Conservation (phyloP, 2,888 invertebrate species). For the Drosophila limbata region DNA sequence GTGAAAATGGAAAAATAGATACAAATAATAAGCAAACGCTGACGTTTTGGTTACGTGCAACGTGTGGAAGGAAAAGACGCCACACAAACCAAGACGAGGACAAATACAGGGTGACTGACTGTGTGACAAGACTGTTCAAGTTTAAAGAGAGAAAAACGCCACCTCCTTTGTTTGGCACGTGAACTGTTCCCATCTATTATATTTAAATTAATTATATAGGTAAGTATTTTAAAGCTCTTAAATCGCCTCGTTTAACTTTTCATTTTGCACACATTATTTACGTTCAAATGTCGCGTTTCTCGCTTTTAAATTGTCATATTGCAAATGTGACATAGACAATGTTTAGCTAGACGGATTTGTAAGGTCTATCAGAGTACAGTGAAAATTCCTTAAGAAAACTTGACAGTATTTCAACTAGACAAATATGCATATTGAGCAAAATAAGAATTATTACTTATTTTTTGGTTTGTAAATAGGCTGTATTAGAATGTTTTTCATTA, state of each 20-base stretch:
- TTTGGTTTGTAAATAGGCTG: not conserved
- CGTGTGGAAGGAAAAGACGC: slow-evolving; percentile 3
- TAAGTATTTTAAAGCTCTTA: slow-evolving; percentile 37
- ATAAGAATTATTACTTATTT: not conserved
- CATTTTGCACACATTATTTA: slow-evolving; percentile 42
- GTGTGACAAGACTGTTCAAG: not conserved
- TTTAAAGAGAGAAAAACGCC: not conserved
- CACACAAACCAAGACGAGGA: slow-evolving; percentile 10
- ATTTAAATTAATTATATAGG: slow-evolving; percentile 18
- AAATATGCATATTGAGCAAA: not conserved
- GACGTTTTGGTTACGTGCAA: slow-evolving; percentile 49
- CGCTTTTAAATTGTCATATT: slow-evolving; percentile 46
- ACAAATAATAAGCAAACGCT: slow-evolving; percentile 28
- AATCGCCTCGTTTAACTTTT: slow-evolving; percentile 42
- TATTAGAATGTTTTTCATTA: slow-evolving; percentile 4
- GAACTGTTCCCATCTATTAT: slow-evolving; percentile 29
- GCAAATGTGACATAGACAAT: slow-evolving; percentile 11
- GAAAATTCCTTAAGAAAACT: too few relatives aligned
- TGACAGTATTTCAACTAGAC: too few relatives aligned
- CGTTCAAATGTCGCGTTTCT: slow-evolving; percentile 12
- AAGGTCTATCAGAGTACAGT: slow-evolving; percentile 2
- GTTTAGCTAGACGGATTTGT: not conserved
- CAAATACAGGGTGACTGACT: slow-evolving; percentile 46
- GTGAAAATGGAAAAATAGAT: slow-evolving; percentile 46
- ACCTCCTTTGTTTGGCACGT: slow-evolving; percentile 44